A percentile compares a stretch with the other conserved stretches of the same genome.
phyloP scores from a whole-genome alignment of 2,888 invertebrate genomes.

The Blastobasis adustella region DNA sequence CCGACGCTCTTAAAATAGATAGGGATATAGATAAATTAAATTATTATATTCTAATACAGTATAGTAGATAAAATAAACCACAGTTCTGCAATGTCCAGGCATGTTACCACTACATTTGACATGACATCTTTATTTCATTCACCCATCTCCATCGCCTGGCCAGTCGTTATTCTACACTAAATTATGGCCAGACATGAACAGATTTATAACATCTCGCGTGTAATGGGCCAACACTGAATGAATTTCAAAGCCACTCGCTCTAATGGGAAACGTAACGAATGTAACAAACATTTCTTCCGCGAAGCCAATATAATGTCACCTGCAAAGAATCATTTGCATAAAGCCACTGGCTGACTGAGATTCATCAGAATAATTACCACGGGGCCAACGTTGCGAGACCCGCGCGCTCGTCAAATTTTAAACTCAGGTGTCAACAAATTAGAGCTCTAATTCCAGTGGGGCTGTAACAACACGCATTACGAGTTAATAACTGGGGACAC shows the following conservation, averaged over 20 bases:
- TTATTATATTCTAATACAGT: no score
- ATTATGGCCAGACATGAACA: constrained; percentile 4
- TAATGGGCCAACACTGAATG: constrained; percentile 8
- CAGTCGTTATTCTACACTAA: constrained; percentile 1
- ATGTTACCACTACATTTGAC: no score
- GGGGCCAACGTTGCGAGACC: constrained; percentile 18
- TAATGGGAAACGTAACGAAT: constrained; percentile 12
- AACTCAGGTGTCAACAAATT: constrained; percentile 13
- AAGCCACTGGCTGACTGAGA: constrained; percentile 23
- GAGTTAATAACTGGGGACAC: constrained; percentile 33
- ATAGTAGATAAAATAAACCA: no score
- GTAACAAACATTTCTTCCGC: constrained; percentile 11
- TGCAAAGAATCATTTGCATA: constrained; percentile 27
- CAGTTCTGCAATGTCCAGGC: no score
- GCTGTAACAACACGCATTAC: constrained; percentile 26
- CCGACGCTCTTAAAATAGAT: no score
- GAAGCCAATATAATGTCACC: constrained; percentile 17
- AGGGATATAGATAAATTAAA: no score
- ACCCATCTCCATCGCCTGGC: neutral
- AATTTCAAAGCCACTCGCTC: constrained; percentile 8
- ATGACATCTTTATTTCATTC: neutral
- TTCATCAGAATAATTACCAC: constrained; percentile 29
- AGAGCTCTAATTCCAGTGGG: constrained; percentile 25
- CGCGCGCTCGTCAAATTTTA: constrained; percentile 1
- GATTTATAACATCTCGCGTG: constrained; percentile 2